Evolutionary conservation across 2,888 invertebrate species (phyloP), one percentile per base, ranked within the genome.

Genomic region (Amaurobius ferox): DNA sequence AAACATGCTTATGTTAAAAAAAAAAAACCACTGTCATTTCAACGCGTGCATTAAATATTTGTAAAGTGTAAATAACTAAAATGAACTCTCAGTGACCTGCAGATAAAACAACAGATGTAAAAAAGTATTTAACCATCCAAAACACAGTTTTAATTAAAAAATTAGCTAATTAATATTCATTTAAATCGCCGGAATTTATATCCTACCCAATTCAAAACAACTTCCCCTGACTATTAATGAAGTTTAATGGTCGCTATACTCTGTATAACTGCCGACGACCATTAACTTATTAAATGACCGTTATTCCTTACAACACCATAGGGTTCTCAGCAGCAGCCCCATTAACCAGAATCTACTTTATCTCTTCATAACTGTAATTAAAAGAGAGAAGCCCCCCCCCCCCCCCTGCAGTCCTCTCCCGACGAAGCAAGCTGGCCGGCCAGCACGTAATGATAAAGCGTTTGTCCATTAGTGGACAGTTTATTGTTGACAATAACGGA

Each of bases 401-500:
- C 16, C 23, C 55, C 19, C 5, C 2, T 23, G 3, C 23, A 55
- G 23, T 23, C 55, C 16, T 16, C 16, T 55, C 55, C 55, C 19
- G 55, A 55, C 55, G 23, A 23, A 3, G 55, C 55, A 1, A 23
- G 55, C 55, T 55, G 19, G 55, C 44, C 23, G 55, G 55, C 55
- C 55, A 55, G 23, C 55, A 23, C 19, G 23, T 23, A 23, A 55
- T 55, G 55, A 55, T 55, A 55, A 55, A 55, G 55, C 1, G 55
- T 35, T 19, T 30, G 66, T 19, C 77, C 83, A 85, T 85, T 85
- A 85, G 83, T 85, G 83, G 83, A 66, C 83, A 77, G 83, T 77
- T 85, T 85, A 85, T 81, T 85, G 83, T 85, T 76, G 72, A 74
- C 74, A 81, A 81, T 74, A 81, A 81, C 79, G 71, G 32, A 79